Conservation (phyloP, 2,797 vertebrate species). For the Siniperca scherzeri region DNA sequence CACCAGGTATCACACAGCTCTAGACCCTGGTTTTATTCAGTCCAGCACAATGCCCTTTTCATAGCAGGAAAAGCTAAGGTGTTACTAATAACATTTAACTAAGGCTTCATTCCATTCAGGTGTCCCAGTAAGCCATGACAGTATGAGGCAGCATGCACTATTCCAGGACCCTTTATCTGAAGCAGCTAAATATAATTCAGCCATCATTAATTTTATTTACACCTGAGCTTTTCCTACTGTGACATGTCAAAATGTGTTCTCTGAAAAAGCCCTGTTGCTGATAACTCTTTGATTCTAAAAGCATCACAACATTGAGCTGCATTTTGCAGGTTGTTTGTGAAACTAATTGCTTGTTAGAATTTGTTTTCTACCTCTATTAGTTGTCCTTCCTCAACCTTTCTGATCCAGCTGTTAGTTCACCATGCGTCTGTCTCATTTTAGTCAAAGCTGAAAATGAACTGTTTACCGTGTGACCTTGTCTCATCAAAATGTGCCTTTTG, state of each 20-base stretch:
- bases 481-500: neutral
- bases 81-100: neutral
- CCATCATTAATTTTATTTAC: neutral
- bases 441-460: neutral
- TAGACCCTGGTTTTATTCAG: conserved; percentile 23
- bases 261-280: neutral
- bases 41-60: neutral
- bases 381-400: neutral
- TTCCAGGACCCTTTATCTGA: neutral
- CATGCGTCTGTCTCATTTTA: neutral
- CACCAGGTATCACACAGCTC: conserved; percentile 80
- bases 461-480: neutral
- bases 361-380: neutral
- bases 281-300: neutral
- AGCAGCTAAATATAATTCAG: neutral
- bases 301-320: neutral
- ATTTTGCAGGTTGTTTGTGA: conserved; percentile 1
- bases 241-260: neutral
- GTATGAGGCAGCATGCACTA: neutral
- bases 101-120: neutral
- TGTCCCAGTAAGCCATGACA: neutral
- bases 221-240: conserved; percentile 1
- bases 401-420: conserved; percentile 3
- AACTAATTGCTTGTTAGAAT: neutral
- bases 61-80: conserved; percentile 6